A percentile compares a stretch with the other conserved stretches of the same genome.
Conservation (phyloP, 2,113 vertebrate species). For the Dissostichus mawsoni region DNA sequence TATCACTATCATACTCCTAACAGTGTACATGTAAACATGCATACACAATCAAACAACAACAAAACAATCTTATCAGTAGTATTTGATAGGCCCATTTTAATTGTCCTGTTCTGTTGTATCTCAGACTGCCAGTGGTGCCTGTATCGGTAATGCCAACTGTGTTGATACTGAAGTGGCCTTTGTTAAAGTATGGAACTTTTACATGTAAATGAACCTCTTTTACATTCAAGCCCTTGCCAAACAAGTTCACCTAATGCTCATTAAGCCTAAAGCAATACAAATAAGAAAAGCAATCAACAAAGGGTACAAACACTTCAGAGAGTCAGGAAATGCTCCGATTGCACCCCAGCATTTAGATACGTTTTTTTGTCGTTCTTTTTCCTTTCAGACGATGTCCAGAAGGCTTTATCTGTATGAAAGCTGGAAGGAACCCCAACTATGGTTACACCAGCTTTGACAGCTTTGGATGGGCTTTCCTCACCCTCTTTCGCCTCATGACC, state of each 20-base stretch:
- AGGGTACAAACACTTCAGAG: no score
- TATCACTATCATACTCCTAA: conserved; percentile 8
- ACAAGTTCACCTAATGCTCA: no score
- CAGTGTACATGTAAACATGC: background rate
- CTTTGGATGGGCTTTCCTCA: conserved; percentile 98
- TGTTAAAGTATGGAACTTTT: background rate
- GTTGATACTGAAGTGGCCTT: background rate
- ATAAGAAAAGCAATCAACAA: no score
- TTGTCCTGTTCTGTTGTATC: background rate
- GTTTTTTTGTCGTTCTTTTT: background rate
- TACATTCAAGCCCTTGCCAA: no score
- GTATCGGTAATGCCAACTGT: background rate
- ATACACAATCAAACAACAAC: background rate
- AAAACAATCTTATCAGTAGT: background rate
- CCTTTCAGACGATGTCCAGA: conserved; percentile 92
- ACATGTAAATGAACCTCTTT: no score
- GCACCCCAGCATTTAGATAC: background rate
- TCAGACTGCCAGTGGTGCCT: background rate
- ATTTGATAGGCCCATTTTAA: background rate
- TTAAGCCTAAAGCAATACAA: no score
- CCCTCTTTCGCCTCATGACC: conserved; percentile 98
- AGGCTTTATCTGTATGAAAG: conserved; percentile 96
- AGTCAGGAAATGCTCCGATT: no score
- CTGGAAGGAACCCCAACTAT: conserved; percentile 97
- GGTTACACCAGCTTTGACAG: conserved; percentile 99